phyloP scores from a whole-genome alignment of 2,888 invertebrate species.

The Trichogramma evanescens region DNA sequence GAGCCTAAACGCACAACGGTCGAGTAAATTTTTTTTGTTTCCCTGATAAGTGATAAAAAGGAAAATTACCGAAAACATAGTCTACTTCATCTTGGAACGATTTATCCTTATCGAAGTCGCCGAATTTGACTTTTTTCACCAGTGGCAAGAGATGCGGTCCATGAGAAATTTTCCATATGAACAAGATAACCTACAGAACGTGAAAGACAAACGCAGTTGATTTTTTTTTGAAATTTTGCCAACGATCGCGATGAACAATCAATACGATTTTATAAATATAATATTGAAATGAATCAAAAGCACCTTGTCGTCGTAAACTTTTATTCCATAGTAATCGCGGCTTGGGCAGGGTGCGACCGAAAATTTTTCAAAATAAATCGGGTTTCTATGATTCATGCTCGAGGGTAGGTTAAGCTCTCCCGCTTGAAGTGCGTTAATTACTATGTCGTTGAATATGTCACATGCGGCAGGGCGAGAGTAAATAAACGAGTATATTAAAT shows the following conservation, averaged over 20 bases:
- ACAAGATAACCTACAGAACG: slow-evolving; percentile 33
- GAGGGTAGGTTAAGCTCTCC: not conserved
- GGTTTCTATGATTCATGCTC: slow-evolving; percentile 29
- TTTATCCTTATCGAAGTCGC: slow-evolving; percentile 30
- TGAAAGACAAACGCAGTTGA: not conserved
- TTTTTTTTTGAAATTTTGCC: too few relatives aligned
- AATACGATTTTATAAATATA: too few relatives aligned
- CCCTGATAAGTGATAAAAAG: not conserved
- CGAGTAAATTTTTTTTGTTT: not conserved
- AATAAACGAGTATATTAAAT: not conserved
- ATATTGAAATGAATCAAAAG: not conserved
- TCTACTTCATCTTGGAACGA: slow-evolving; percentile 33
- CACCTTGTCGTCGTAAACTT: slow-evolving; percentile 33
- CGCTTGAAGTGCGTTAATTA: not conserved
- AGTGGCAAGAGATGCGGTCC: slow-evolving; percentile 36
- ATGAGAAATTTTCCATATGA: slow-evolving; percentile 39
- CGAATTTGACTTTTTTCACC: slow-evolving; percentile 25
- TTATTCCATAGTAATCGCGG: slow-evolving; percentile 41
- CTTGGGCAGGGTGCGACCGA: slow-evolving; percentile 39
- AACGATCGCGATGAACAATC: too few relatives aligned
- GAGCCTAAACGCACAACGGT: slow-evolving; percentile 22
- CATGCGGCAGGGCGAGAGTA: not conserved
- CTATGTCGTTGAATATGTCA: too few relatives aligned
- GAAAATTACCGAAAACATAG: slow-evolving; percentile 34
- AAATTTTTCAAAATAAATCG: slow-evolving; percentile 37